Percentiles rank a stretch among this genome's conserved stretches.
phyloP scores from a whole-genome alignment of 2,113 vertebrate genomes.

The Barbus barbus region DNA sequence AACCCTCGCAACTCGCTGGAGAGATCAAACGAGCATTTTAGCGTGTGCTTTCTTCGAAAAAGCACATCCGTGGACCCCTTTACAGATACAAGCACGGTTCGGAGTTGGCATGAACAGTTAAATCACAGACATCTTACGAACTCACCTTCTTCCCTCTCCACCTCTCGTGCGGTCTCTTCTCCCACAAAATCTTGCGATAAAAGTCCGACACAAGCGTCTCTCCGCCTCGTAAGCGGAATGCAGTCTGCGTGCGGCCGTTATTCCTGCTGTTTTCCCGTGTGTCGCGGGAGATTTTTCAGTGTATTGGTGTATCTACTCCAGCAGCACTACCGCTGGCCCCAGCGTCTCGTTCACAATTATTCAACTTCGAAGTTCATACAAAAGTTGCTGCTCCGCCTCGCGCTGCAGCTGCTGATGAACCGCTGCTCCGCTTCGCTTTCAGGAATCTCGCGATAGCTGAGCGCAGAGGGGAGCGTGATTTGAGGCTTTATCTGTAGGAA shows the following conservation, averaged over 20 bases:
- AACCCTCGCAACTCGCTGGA: neutral
- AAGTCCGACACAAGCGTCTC: constrained; percentile 39
- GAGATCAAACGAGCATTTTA: neutral
- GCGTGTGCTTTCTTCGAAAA: neutral
- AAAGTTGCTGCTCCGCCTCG: constrained; percentile 70
- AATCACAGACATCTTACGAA: constrained; percentile 35
- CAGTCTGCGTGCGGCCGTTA: neutral
- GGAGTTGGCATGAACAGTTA: neutral
- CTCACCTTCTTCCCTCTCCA: constrained; percentile 41
- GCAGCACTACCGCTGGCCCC: constrained; percentile 45
- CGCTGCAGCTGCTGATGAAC: constrained; percentile 56
- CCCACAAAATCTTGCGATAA: constrained; percentile 32
- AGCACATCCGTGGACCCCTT: neutral
- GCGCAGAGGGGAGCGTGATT: neutral
- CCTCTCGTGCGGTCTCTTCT: constrained; percentile 25
- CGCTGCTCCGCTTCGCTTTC: neutral
- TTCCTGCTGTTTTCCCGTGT: constrained; percentile 20
- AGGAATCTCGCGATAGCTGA: constrained; percentile 66
- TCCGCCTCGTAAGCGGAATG: neutral
- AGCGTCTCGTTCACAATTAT: constrained; percentile 61
- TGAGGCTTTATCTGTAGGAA: constrained; percentile 37
- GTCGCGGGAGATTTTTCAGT: neutral
- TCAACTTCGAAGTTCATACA: constrained; percentile 78
- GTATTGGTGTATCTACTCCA: constrained; percentile 20
- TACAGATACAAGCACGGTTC: neutral